A percentile compares a stretch with the other conserved stretches of the same genome.
Conservation (phyloP, 2,797 vertebrate species). For the Etheostoma perlongum region DNA sequence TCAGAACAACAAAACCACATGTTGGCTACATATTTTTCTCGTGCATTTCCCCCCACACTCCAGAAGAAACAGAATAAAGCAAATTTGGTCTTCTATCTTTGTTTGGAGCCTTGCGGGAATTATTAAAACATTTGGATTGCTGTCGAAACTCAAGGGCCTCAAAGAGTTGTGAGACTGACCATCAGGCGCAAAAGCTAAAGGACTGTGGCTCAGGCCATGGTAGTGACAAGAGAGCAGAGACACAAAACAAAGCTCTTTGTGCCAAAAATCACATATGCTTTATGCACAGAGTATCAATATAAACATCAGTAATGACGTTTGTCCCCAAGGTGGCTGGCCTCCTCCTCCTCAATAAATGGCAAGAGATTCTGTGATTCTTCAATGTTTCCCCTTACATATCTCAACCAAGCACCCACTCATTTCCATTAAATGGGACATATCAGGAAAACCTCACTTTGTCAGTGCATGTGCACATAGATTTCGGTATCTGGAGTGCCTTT, state of each 20-base stretch:
- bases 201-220: neutral
- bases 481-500: no score
- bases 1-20: conserved; percentile 8
- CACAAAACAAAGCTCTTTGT: conserved; percentile 13
- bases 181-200: conserved; percentile 19
- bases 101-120: neutral
- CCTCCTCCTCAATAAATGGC: conserved; percentile 2
- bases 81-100: neutral
- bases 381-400: neutral
- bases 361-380: neutral
- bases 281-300: conserved; percentile 33
- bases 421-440: neutral
- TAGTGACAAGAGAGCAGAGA: conserved; percentile 23
- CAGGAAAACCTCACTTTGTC: no score
- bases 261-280: conserved; percentile 44
- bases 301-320: conserved; percentile 54
- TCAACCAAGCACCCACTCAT: neutral
- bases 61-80: neutral
- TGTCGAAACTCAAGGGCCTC: neutral
- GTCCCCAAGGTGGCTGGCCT: conserved; percentile 16
- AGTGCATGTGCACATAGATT: no score
- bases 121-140: conserved; percentile 3
- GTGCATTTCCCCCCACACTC: neutral
- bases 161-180: neutral
- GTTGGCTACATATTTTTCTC: neutral